These are phyloP conservation scores for Amiota minor DNA, from an alignment of 2,888 invertebrate species.

Conservation along the genomic window DNA sequence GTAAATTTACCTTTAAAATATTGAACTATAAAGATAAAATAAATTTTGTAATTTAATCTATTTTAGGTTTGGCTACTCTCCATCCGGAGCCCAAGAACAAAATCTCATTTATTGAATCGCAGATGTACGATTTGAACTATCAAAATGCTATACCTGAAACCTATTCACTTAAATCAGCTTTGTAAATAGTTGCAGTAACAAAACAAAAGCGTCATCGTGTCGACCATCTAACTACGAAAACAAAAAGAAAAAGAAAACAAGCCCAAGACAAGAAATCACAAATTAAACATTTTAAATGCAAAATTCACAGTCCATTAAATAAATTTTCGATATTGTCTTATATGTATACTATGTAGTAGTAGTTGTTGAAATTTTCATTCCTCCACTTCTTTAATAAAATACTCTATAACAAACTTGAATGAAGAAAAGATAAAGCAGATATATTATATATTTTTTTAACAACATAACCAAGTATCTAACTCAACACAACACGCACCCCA, in stretches of 20 bases:
- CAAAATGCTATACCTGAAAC: conserved; percentile 80
- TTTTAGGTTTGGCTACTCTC: conserved; percentile 86
- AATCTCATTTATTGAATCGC: conserved; percentile 83
- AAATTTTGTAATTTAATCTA: conserved; percentile 30
- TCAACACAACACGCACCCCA: neutral
- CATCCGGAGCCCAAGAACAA: conserved; percentile 84
- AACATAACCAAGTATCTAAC: neutral
- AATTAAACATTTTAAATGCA: neutral
- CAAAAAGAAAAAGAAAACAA: neutral
- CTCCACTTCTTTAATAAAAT: neutral
- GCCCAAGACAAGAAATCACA: neutral
- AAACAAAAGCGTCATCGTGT: neutral
- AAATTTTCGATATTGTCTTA: neutral
- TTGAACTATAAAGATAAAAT: neutral
- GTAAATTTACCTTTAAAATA: conserved; percentile 73
- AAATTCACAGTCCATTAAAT: neutral
- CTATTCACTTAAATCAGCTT: conserved; percentile 44
- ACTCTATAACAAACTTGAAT: conserved; percentile 9
- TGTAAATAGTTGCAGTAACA: conserved; percentile 41
- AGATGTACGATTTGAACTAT: conserved; percentile 86
- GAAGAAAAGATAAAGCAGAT: neutral
- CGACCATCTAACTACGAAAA: neutral
- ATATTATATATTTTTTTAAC: no score
- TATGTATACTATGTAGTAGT: neutral
- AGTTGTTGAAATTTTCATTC: neutral